Base-by-base conservation (phyloP, 2,888 invertebrate genomes). In the Octonoba sinensis region DNA sequence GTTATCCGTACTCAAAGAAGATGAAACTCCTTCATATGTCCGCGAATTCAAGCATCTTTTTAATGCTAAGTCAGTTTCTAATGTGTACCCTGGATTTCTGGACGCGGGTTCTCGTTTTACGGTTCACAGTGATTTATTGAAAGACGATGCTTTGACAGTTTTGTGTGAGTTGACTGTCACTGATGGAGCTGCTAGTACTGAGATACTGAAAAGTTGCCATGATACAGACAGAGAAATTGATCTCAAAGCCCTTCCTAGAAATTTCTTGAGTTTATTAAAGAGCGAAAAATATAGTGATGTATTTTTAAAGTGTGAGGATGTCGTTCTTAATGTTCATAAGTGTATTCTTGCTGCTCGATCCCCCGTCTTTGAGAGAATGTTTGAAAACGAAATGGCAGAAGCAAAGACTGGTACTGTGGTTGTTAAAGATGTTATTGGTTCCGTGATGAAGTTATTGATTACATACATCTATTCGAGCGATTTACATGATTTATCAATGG, bases 31-130 rank as follows among this genome's bases (percentile, higher is more conserved):
- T 44, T 20, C 16, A 12, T 36, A 62, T 18, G 44, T 18, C 36
- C 16, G 62, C 12, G 62, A 62, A 11, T 62, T 62, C 18, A 62
- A 44, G 12, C 62, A 62, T 18, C 46, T 62, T 12, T 62, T 62
- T 46, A 62, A 36, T 44, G 16, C 62, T 18, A n/a, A 24, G 3
- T 27, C 59, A 1, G 20, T 62, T 18, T 24, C 22, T 1, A 62
- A 36, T 13, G 36, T n/a, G 12, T 46, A 62, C 20, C 62, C 62
- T 22, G 62, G 62, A 0, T 62, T 62, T 44, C n/a, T 62, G 20
- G 44, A 62, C 18, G 16, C 62, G 1, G 62, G 1, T n/a, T 62
- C 62, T n/a, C 62, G 62, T 3, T 62, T 62, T 44, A 11, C 18
- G 44, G 46, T 62, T 1, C 12, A 36, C 12, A 36, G 44, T 11